Conservation (phyloP, 2,797 vertebrate genomes). For the Syndactyla subalaris region DNA sequence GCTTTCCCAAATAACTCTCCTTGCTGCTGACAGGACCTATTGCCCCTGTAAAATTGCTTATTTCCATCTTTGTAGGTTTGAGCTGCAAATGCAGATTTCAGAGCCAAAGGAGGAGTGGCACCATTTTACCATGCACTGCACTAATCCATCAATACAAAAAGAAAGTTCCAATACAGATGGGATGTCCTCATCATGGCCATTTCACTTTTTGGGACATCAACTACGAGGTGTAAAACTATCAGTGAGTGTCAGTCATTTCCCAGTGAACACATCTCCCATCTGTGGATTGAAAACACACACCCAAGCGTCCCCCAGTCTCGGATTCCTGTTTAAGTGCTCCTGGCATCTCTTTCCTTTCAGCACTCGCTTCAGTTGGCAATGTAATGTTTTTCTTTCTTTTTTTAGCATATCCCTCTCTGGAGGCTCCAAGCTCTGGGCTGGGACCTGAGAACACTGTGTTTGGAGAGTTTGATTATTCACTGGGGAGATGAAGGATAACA, state of each 20-base stretch:
- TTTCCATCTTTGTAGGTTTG: not conserved
- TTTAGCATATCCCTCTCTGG: slow-evolving; percentile 16
- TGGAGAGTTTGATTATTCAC: slow-evolving; percentile 24
- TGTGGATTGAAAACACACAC: slow-evolving; percentile 22
- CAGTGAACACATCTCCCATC: not conserved
- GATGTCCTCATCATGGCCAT: not conserved
- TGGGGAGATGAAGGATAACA: slow-evolving; percentile 28
- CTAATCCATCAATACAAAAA: not conserved
- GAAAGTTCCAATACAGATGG: not conserved
- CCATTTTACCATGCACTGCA: not conserved
- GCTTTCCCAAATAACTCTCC: not conserved
- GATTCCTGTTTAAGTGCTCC: slow-evolving; percentile 38
- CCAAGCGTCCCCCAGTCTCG: not conserved
- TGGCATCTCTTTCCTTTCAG: slow-evolving; percentile 53
- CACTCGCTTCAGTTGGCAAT: slow-evolving; percentile 38
- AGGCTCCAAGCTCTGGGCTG: slow-evolving; percentile 32
- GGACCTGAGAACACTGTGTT: not conserved
- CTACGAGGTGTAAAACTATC: not conserved
- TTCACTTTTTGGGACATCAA: not conserved
- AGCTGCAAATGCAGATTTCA: rapidly evolving
- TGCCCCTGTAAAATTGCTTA: not conserved
- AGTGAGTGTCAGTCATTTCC: slow-evolving; percentile 10
- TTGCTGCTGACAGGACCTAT: not conserved
- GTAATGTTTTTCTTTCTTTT: slow-evolving; percentile 49
- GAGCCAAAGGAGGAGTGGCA: not conserved